Conservation (phyloP, 2,113 vertebrate species). For the Brienomyrus longianalis region DNA sequence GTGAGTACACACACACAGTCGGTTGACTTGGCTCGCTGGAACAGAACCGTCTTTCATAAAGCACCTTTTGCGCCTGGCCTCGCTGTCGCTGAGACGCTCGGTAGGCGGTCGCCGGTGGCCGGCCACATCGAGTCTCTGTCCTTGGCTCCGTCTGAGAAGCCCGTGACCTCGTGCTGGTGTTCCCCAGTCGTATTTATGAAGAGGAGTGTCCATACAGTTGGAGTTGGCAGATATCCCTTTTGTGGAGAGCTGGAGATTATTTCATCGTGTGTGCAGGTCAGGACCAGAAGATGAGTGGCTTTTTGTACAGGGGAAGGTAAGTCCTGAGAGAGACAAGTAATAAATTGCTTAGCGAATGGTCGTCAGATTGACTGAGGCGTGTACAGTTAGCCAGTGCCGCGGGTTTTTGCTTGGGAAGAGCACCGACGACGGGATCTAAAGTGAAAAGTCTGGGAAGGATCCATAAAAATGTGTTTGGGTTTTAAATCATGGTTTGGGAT, state of each 20-base stretch:
- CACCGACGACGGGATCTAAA: not conserved
- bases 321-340: slow-evolving; percentile 16
- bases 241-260: not conserved
- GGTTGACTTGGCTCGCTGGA: slow-evolving; percentile 44
- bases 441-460: not conserved
- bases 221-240: not conserved
- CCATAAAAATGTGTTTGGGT: not conserved
- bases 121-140: not conserved
- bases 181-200: slow-evolving; percentile 27
- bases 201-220: slow-evolving; percentile 9
- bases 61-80: slow-evolving; percentile 47
- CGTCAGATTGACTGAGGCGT: not conserved
- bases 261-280: slow-evolving; percentile 17
- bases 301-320: slow-evolving; percentile 62
- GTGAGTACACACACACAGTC: slow-evolving; percentile 28
- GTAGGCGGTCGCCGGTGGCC: slow-evolving; percentile 14
- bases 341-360: not conserved
- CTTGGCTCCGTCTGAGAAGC: slow-evolving; percentile 30
- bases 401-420: not conserved
- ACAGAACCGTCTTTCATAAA: slow-evolving; percentile 61
- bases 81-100: slow-evolving; percentile 38
- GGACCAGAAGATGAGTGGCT: slow-evolving; percentile 54
- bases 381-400: not conserved
- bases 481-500: not conserved
- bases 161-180: slow-evolving; percentile 34